Evolutionary conservation across 2,797 vertebrate species (phyloP).

Genomic region (Ceryle rudis): DNA sequence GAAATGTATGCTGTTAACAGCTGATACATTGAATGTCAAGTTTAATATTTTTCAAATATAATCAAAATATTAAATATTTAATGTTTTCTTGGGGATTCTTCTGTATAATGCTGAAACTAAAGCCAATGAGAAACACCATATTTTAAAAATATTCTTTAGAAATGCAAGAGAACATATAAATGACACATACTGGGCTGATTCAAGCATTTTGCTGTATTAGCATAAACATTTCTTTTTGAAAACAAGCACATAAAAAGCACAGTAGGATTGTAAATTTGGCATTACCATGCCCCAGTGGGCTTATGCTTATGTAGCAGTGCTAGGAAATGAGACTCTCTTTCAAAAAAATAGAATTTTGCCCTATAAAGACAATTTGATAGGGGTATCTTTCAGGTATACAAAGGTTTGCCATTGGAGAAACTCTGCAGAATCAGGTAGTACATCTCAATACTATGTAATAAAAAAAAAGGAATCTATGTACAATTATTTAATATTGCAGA

Average conservation of each 20-base stretch:
- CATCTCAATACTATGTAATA: neutral
- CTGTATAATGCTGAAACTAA: conserved; percentile 56
- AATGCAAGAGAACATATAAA: conserved; percentile 19
- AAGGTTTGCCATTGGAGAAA: neutral
- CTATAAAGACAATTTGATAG: neutral
- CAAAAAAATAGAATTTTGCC: neutral
- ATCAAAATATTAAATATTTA: conserved; percentile 45
- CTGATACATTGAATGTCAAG: conserved; percentile 41
- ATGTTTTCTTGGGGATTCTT: conserved; percentile 17
- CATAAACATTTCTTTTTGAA: conserved; percentile 52
- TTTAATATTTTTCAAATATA: conserved; percentile 59
- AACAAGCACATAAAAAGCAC: neutral
- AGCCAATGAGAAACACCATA: neutral
- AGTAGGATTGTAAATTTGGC: conserved; percentile 33
- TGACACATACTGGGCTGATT: conserved; percentile 51
- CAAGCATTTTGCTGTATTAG: conserved; percentile 53
- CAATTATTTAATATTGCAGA: neutral
- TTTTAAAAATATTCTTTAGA: conserved; percentile 1
- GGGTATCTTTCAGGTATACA: neutral
- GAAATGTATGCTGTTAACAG: conserved; percentile 46
- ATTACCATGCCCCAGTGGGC: neutral
- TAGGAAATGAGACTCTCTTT: neutral
- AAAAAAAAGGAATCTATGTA: neutral
- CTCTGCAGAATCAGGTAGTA: neutral
- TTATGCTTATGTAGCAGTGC: neutral